Evolutionary conservation across 2,888 invertebrate species (phyloP), one percentile per base, ranked within the genome.

Genomic region (Halictus quadricinctus): DNA sequence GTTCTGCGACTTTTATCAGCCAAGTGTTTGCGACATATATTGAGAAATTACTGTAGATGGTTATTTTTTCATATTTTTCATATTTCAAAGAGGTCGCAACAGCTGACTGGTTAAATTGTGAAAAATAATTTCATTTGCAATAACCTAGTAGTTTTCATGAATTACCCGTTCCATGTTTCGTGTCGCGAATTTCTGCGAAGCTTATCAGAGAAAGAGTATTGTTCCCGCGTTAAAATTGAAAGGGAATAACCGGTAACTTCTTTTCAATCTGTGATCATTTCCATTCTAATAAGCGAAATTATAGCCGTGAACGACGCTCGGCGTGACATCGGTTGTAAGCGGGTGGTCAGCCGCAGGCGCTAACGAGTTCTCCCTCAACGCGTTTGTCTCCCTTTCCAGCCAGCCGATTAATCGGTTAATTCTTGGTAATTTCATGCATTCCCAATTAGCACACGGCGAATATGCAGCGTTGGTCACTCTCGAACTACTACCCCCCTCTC

Each of bases 381-480:
- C 78, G 82, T 83, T 84, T 84, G 84, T 89, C 89, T 79, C 86
- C 82, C 87, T 79, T 73, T 76, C 85, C 79, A 81, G 69, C 75
- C 48, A 21, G 77, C 77, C 80, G 83, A 90, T 90, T 88, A 90
- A 90, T 90, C 90, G 85, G 83, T 90, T 88, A 87, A 90, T 89
- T 86, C 76, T 82, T 80, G 87, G 73, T 79, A 83, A 89, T 90
- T 83, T 81, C 83, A 69, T 46, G 41, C 77, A 84, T 85, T 83
- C 78, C 82, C 86, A 77, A 89, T 86, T 79, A 76, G 75, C 84
- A 58, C 72, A 43, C 50, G 21, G 36, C 74, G 73, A 70, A 76
- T 60, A 29, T 43, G 72, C 64, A n/a, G 10, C 46, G 6, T n/a
- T n/a, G n/a, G 25, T 25, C n/a, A 3, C 15, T 36, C 64, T 72